Base-by-base conservation (phyloP, 1,140 invertebrate species). In the Centruroides sculpturatus region DNA sequence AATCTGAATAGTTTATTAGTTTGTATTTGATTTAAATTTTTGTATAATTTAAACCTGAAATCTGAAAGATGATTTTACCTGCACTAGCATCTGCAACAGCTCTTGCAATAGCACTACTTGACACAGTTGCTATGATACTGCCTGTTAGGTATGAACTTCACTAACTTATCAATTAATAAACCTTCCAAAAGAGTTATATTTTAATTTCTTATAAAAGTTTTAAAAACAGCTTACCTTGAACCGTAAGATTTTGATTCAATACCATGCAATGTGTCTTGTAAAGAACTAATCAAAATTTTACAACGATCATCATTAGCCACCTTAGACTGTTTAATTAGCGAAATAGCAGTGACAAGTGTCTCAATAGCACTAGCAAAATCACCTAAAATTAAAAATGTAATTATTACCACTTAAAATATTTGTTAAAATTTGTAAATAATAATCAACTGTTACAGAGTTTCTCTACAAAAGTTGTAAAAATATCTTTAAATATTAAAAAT, bases 351-450 rank as follows among this genome's bases (percentile, higher is more conserved):
- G 5, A 97, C 92, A 61, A 99, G 76, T 5, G 96, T 99, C 76
- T 99, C 95, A 69, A 99, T 97, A 54, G 96, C 96, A 75, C 89
- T 93, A 0, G 89, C 88, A 77, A 92, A 97, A 76, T 99, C 95
- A 11, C 92, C 92, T 82, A 23, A 23, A 23, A 23, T 23, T 23
- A 23, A 23, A 23, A 67, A 23, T 23, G 23, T 23, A 23, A 23
- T 23, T 23, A 23, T 23, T 23, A 23, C 1, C 23, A 34, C 12
- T 4, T 13, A 46, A 12, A 41, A 57, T 5, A 35, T 3, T 9
- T 3, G 11, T 7, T n/a, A n/a, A n/a, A n/a, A n/a, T n/a, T n/a
- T n/a, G n/a, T n/a, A n/a, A n/a, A n/a, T n/a, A n/a, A n/a, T n/a
- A n/a, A n/a, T n/a, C n/a, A n/a, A n/a, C 10, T 55, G 35, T 11